Percentiles rank a stretch among this genome's conserved stretches.
phyloP scores from a whole-genome alignment of 2,888 invertebrate species.

The Artemia sinica region DNA sequence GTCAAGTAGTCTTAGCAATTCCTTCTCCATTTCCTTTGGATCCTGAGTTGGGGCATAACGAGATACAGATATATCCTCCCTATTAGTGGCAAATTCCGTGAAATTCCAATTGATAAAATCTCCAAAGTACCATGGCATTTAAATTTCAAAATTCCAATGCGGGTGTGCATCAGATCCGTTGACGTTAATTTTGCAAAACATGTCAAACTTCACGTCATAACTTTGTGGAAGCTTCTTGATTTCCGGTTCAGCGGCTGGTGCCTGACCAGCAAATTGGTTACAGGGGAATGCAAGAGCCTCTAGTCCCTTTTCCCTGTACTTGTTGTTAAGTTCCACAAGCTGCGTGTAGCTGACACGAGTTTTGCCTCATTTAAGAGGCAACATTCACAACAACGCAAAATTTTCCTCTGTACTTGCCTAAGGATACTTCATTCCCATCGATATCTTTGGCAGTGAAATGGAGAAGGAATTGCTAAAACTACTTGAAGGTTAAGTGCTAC shows the following conservation, averaged over 20 bases:
- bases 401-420: slow-evolving; percentile 58
- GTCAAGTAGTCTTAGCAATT: no score
- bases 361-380: slow-evolving; percentile 62
- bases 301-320: slow-evolving; percentile 52
- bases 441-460: slow-evolving; percentile 62
- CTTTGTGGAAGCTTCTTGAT: slow-evolving; percentile 43
- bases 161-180: slow-evolving; percentile 51
- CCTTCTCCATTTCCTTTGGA: no score
- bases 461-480: no score
- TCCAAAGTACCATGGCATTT: slow-evolving; percentile 39
- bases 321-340: slow-evolving; percentile 50
- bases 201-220: slow-evolving; percentile 38
- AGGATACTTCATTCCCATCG: slow-evolving; percentile 57
- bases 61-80: no score
- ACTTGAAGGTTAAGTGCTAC: no score
- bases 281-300: slow-evolving; percentile 66
- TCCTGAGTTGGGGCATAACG: no score
- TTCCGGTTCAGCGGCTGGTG: slow-evolving; percentile 49
- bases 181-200: slow-evolving; percentile 47
- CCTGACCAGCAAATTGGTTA: slow-evolving; percentile 54
- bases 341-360: slow-evolving; percentile 60
- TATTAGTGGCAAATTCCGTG: no score
- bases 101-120: no score
- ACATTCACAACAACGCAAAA: slow-evolving; percentile 69
- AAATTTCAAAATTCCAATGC: slow-evolving; percentile 45